phyloP scores from a whole-genome alignment of 2,888 invertebrate species.

The Lithophane ornitopus region DNA sequence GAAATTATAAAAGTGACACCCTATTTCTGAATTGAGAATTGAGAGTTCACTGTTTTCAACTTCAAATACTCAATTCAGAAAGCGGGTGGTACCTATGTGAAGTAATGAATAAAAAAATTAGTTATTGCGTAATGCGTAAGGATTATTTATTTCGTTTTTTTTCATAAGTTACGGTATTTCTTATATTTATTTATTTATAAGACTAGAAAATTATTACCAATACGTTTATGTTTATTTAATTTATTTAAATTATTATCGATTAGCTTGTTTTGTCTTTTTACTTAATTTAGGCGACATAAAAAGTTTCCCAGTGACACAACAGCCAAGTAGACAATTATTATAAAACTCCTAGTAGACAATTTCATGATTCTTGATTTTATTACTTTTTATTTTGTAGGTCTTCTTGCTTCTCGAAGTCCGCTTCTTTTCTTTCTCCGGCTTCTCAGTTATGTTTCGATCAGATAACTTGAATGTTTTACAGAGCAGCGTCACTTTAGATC shows the following conservation, averaged over 20 bases:
- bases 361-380: constrained; percentile 37
- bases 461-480: constrained; percentile 86
- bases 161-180: neutral
- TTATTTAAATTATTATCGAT: neutral
- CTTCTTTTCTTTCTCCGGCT: constrained; percentile 53
- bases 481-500: constrained; percentile 85
- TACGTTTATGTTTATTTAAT: neutral
- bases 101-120: too few relatives aligned
- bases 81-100: neutral
- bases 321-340: neutral
- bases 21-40: neutral
- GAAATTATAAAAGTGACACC: neutral
- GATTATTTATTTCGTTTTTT: constrained; percentile 4
- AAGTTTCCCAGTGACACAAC: neutral
- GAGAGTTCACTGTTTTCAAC: neutral
- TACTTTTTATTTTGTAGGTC: constrained; percentile 45
- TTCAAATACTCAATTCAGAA: neutral
- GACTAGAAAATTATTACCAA: neutral
- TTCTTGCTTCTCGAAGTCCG: constrained; percentile 48
- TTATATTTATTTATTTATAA: neutral
- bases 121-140: too few relatives aligned
- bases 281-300: neutral
- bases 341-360: constrained; percentile 24
- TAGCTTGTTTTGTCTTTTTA: neutral
- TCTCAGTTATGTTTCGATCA: constrained; percentile 72